A percentile compares a stretch with the other conserved stretches of the same genome.
Evolutionary conservation across 2,113 vertebrate genomes (phyloP).

Genomic region (Lampris megalopsis): DNA sequence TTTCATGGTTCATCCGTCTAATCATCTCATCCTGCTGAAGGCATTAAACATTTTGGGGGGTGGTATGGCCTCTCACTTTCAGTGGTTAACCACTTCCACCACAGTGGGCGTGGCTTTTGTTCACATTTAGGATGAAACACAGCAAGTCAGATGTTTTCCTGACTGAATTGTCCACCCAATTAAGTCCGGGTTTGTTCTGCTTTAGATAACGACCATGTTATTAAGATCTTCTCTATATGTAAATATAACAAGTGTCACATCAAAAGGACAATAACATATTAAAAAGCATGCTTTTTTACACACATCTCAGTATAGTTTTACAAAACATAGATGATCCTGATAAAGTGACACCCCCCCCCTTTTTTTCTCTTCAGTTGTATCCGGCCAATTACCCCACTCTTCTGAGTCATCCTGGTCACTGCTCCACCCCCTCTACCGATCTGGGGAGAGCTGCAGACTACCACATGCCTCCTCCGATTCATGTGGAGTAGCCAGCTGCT

Average conservation of each 20-base stretch:
- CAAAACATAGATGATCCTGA: too few relatives aligned
- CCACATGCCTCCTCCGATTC: too few relatives aligned
- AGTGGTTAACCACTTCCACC: slow-evolving; percentile 37
- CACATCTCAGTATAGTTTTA: too few relatives aligned
- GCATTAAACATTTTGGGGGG: slow-evolving; percentile 1
- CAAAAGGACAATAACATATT: background rate
- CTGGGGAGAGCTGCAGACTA: too few relatives aligned
- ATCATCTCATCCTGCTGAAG: slow-evolving; percentile 34
- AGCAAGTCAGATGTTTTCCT: slow-evolving; percentile 18
- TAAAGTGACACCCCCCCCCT: too few relatives aligned
- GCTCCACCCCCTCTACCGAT: too few relatives aligned
- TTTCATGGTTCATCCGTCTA: background rate
- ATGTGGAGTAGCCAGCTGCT: too few relatives aligned
- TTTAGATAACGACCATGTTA: background rate
- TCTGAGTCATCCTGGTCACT: too few relatives aligned
- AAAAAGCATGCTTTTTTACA: background rate
- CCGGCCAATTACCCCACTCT: too few relatives aligned
- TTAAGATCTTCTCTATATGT: background rate
- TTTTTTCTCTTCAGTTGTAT: too few relatives aligned
- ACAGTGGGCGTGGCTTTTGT: slow-evolving; percentile 17
- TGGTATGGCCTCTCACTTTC: slow-evolving; percentile 22
- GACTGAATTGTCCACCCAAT: slow-evolving; percentile 3
- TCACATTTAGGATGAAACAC: slow-evolving; percentile 13
- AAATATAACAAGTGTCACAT: background rate
- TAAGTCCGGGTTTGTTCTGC: slow-evolving; percentile 5